Conservation (phyloP, 2,888 invertebrate genomes). For the Lepidocyrtoides sp. region DNA sequence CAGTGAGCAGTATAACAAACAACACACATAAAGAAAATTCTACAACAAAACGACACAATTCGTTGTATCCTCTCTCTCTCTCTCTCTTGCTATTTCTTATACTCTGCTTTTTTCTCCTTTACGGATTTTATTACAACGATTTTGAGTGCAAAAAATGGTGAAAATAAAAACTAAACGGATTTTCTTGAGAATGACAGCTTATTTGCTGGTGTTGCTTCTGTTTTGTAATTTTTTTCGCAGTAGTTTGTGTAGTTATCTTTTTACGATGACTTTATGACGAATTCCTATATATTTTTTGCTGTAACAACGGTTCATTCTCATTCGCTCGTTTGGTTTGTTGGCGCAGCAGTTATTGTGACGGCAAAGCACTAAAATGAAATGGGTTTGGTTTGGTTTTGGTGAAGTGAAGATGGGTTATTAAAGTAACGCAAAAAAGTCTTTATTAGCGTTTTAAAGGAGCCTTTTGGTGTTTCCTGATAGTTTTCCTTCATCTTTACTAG, state of each 20-base stretch:
- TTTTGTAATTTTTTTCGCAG: slow-evolving; percentile 44
- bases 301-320: not conserved
- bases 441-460: slow-evolving; percentile 44
- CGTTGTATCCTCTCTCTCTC: not conserved
- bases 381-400: slow-evolving; percentile 57
- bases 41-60: slow-evolving; percentile 10
- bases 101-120: not conserved
- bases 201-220: not conserved
- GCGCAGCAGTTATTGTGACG: not conserved
- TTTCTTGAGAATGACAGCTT: slow-evolving; percentile 1
- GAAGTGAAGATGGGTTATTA: slow-evolving; percentile 33
- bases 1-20: too few relatives aligned
- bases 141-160: slow-evolving; percentile 53
- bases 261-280: slow-evolving; percentile 39
- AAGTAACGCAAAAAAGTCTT: slow-evolving; percentile 16
- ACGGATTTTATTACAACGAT: slow-evolving; percentile 9
- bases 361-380: slow-evolving; percentile 35
- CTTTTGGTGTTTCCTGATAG: slow-evolving; percentile 56
- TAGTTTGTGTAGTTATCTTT: not conserved
- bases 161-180: slow-evolving; percentile 41
- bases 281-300: slow-evolving; percentile 24
- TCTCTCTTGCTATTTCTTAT: too few relatives aligned
- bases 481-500: not conserved
- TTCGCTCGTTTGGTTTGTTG: slow-evolving; percentile 25
- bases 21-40: not conserved